These are phyloP conservation scores for Mamestra configurata DNA, from an alignment of 1,140 invertebrate species.

Conservation along the genomic window DNA sequence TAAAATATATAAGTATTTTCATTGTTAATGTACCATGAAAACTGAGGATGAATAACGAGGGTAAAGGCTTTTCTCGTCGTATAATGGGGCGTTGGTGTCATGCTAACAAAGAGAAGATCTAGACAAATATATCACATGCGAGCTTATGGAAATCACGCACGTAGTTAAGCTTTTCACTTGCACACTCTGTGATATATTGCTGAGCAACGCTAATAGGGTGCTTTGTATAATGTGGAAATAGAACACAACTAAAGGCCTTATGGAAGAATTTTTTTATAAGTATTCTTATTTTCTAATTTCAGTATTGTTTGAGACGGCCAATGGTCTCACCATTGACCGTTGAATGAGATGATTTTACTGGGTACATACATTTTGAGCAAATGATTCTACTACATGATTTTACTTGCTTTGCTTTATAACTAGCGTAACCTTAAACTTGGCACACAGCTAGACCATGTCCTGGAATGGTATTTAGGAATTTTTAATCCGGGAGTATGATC, in stretches of 20 bases:
- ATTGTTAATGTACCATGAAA: slow-evolving; percentile 6
- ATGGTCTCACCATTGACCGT: too few relatives aligned
- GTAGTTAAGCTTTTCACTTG: slow-evolving; percentile 59
- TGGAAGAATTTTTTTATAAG: neutral
- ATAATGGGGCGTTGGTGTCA: slow-evolving; percentile 61
- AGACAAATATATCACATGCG: slow-evolving; percentile 69
- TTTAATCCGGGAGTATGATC: too few relatives aligned
- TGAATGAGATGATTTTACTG: too few relatives aligned
- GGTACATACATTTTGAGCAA: too few relatives aligned
- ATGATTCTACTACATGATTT: too few relatives aligned
- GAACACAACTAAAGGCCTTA: neutral
- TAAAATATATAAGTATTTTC: neutral
- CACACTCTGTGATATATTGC: slow-evolving; percentile 37
- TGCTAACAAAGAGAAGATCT: slow-evolving; percentile 66
- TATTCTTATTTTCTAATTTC: too few relatives aligned
- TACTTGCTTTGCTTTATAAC: too few relatives aligned
- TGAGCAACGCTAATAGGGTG: slow-evolving; percentile 16
- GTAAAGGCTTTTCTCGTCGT: slow-evolving; percentile 53
- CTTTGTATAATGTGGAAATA: slow-evolving; percentile 5
- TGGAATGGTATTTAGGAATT: too few relatives aligned
- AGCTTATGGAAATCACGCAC: slow-evolving; percentile 69
- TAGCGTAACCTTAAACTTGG: too few relatives aligned
- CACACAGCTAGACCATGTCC: too few relatives aligned
- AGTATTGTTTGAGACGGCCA: too few relatives aligned
- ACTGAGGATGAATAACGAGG: slow-evolving; percentile 9